These are phyloP conservation scores for Amphilophus citrinellus DNA, from an alignment of 2,113 vertebrate genomes.

Conservation along the genomic window DNA sequence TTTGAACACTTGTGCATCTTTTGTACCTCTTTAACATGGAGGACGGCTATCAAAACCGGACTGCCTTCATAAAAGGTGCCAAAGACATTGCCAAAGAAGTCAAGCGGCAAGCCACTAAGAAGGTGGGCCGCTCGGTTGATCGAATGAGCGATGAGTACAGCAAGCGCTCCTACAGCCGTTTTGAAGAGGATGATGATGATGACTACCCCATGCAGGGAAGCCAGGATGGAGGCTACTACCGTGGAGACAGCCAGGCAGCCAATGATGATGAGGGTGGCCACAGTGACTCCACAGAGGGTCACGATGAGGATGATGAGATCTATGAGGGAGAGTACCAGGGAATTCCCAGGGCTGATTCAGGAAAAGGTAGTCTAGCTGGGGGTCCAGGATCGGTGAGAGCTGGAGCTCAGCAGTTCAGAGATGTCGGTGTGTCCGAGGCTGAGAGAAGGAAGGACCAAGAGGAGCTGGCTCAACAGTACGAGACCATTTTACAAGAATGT, in stretches of 20 bases:
- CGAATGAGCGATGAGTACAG: constrained; percentile 92
- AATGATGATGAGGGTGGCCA: constrained; percentile 88
- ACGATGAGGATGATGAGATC: constrained; percentile 97
- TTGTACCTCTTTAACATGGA: constrained; percentile 84
- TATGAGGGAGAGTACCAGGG: constrained; percentile 98
- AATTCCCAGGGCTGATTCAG: constrained; percentile 91
- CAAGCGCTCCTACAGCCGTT: constrained; percentile 92
- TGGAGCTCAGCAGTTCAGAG: constrained; percentile 78
- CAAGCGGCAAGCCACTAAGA: constrained; percentile 91
- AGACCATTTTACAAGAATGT: constrained; percentile 95
- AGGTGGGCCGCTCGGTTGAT: constrained; percentile 91
- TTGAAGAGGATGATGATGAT: constrained; percentile 94
- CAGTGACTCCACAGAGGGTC: constrained; percentile 96
- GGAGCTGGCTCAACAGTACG: constrained; percentile 95
- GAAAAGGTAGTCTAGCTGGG: constrained; percentile 79
- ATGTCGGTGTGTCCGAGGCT: constrained; percentile 78
- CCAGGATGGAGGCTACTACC: constrained; percentile 86
- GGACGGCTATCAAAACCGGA: constrained; percentile 88
- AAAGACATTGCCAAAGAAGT: constrained; percentile 98
- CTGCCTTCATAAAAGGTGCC: constrained; percentile 95
- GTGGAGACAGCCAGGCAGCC: constrained; percentile 86
- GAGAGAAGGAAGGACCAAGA: constrained; percentile 90
- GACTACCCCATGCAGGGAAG: constrained; percentile 85
- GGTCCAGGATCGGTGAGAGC: constrained; percentile 68
- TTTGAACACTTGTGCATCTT: neutral